Evolutionary conservation across 1,140 invertebrate genomes (phyloP).

Genomic region (Ditylenchus dipsaci): DNA sequence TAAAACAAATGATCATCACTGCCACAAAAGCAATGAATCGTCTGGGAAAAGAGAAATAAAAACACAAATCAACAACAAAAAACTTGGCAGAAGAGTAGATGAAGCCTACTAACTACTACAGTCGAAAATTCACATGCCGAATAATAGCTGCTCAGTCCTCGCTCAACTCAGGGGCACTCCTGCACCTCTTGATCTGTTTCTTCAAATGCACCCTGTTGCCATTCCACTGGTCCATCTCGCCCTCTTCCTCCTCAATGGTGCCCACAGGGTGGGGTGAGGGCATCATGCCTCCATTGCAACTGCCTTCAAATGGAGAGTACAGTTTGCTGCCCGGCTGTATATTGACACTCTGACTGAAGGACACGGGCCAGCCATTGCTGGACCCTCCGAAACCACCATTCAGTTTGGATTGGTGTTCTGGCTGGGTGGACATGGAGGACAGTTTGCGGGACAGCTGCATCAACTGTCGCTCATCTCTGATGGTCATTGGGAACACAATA

Average conservation of each 20-base stretch:
- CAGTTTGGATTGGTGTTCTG: background rate
- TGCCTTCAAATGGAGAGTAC: too few species aligned
- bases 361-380: background rate
- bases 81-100: too few species aligned
- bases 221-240: too few species aligned
- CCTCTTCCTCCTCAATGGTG: slow-evolving; percentile 1
- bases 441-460: background rate
- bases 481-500: slow-evolving; percentile 10
- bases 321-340: too few species aligned
- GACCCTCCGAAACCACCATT: background rate
- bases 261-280: background rate
- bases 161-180: background rate
- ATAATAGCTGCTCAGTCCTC: background rate
- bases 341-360: too few species aligned
- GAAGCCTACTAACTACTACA: too few species aligned
- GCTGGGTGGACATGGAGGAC: background rate
- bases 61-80: too few species aligned
- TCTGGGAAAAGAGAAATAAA: background rate
- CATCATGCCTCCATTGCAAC: too few species aligned
- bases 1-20: too few species aligned
- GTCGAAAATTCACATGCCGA: too few species aligned
- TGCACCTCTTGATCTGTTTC: background rate
- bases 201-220: too few species aligned
- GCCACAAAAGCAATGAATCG: background rate
- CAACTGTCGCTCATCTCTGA: slow-evolving; percentile 5